Evolutionary conservation across 2,797 vertebrate genomes (phyloP).

Genomic region (Macroramphosus scolopax): DNA sequence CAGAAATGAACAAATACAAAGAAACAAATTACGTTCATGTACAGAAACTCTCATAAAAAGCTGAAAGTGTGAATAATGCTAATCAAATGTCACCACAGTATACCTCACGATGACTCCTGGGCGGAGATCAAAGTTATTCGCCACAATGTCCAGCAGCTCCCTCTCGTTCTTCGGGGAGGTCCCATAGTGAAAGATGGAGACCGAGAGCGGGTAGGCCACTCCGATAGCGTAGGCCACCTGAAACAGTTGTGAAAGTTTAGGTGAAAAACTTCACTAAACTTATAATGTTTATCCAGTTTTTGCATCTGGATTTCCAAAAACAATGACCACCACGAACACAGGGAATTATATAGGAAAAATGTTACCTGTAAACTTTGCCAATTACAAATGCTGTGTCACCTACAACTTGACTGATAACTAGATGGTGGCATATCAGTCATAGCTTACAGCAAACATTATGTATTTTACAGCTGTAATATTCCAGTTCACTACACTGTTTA

Average conservation of each 20-base stretch:
- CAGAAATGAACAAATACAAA: constrained; percentile 58
- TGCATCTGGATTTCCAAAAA: not conserved
- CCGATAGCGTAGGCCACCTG: constrained; percentile 94
- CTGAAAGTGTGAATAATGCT: too few species aligned
- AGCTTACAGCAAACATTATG: too few species aligned
- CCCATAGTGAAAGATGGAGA: constrained; percentile 96
- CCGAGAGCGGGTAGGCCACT: constrained; percentile 89
- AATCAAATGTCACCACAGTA: too few species aligned
- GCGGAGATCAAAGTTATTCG: constrained; percentile 94
- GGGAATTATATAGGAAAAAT: not conserved
- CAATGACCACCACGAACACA: not conserved
- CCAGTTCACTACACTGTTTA: too few species aligned
- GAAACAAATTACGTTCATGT: not conserved
- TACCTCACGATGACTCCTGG: constrained; percentile 97
- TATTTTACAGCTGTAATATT: too few species aligned
- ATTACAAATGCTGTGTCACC: not conserved
- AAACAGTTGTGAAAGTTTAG: too few species aligned
- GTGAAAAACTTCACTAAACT: too few species aligned
- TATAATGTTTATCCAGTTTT: too few species aligned
- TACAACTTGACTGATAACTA: not conserved
- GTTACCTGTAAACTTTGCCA: not conserved
- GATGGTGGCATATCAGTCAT: too few species aligned
- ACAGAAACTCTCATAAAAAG: not conserved
- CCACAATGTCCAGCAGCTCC: constrained; percentile 90
- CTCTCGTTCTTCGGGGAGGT: constrained; percentile 91